phyloP scores from a whole-genome alignment of 2,797 vertebrate species.

The Vireo griseus region DNA sequence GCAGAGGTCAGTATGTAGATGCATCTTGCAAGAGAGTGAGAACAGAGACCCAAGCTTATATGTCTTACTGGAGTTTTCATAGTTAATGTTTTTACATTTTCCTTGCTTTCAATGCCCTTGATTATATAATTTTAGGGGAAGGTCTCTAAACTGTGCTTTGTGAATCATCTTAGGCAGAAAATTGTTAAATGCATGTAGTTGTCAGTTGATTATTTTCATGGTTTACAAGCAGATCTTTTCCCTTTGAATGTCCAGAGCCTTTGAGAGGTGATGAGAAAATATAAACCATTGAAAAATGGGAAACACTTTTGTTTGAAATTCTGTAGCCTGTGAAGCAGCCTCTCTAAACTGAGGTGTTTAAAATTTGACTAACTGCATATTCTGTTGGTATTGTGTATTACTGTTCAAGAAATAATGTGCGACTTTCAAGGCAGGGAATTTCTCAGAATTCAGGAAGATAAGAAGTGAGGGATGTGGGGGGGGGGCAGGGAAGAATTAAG shows the following conservation, averaged over 20 bases:
- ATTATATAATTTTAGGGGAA: background rate
- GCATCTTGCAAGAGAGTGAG: background rate
- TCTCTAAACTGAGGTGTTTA: background rate
- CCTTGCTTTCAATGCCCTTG: background rate
- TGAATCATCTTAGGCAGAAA: background rate
- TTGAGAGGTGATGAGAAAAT: background rate
- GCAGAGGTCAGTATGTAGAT: constrained; percentile 75
- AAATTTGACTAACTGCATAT: background rate
- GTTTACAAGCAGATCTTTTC: background rate
- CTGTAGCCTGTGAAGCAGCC: background rate
- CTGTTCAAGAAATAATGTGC: background rate
- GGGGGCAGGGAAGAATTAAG: rapidly evolving
- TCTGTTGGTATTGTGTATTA: background rate
- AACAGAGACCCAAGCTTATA: background rate
- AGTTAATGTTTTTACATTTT: background rate
- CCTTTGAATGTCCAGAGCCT: background rate
- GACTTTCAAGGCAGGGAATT: background rate
- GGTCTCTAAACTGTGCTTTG: background rate
- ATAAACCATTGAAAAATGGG: background rate
- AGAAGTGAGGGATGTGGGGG: rapidly evolving
- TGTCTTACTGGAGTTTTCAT: background rate
- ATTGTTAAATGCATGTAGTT: background rate
- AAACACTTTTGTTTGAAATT: background rate
- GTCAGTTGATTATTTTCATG: background rate
- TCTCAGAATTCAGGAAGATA: background rate